Percentiles rank a stretch among this genome's conserved stretches.
Conservation (phyloP, 2,113 vertebrate genomes). For the Chaetura pelagica region DNA sequence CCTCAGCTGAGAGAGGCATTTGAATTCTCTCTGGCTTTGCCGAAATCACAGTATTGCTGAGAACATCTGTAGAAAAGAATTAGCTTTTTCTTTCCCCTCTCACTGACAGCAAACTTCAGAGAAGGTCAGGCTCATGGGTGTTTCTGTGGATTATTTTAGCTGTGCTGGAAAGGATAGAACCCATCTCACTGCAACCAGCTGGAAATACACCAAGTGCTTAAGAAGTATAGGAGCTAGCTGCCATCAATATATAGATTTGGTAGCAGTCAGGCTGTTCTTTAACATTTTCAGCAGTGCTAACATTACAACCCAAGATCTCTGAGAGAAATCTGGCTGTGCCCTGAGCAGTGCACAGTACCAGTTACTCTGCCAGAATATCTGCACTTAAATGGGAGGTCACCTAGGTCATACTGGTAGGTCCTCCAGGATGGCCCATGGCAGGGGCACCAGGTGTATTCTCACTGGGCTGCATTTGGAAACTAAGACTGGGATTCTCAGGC, state of each 20-base stretch:
- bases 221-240: neutral
- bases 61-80: conserved; percentile 8
- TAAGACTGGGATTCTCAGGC: neutral
- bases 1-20: conserved; percentile 4
- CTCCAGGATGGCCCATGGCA: rapidly evolving
- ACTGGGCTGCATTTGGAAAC: neutral
- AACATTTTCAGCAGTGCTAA: neutral
- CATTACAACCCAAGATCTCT: neutral
- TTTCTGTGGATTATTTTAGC: conserved; percentile 7
- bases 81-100: neutral
- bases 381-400: neutral
- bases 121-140: neutral
- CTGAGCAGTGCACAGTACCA: neutral
- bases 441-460: neutral
- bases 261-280: neutral
- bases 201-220: neutral
- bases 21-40: conserved; percentile 7
- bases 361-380: neutral
- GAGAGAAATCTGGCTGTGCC: neutral
- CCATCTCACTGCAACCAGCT: neutral
- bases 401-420: neutral
- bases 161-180: neutral
- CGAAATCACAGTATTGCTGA: neutral
- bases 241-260: neutral
- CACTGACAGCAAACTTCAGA: neutral